Base-by-base conservation (phyloP, 1,140 invertebrate genomes). In the Drosophila biarmipes region DNA sequence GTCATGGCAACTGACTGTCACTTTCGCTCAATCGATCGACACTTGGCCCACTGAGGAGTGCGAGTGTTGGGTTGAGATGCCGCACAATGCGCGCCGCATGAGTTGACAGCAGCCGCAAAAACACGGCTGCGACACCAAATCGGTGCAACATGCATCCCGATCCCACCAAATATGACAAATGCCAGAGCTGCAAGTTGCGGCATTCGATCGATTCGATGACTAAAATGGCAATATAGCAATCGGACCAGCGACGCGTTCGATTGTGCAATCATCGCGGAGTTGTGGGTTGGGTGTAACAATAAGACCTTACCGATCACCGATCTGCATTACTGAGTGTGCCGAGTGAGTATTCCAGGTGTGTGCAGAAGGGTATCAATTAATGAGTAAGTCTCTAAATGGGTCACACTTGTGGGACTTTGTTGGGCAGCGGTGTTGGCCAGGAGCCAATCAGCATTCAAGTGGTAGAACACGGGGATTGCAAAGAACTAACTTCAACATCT, bases 131-230 rank as follows among this genome's bases (percentile, higher is more conserved):
- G 71, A 66, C 62, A 67, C 80, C 77, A 80, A 85, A 84, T 61
- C 56, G 51, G 69, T 77, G 81, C 59, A 86, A 48, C 82, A 86
- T 80, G 81, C 68, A 86, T 80, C 81, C 73, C 42, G 73, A 49
- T 51, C 27, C 38, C 73, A 69, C 82, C 82, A 86, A 86, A 86
- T 86, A 86, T 87, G 82, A 89, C 84, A 87, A 86, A 86, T 87
- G 82, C 78, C 82, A 82, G 66, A 68, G 66, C 62, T 69, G 12
- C 34, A 66, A 68, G 75, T 82, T 86, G 82, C 82, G 66, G 75
- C 80, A 90, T 71, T 89, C 78, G 40, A 49, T 43, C 59, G 46
- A 85, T 69, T 10, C 66, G 59, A 80, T 69, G 54, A 84, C 79
- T 73, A 64, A 87, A 79, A 89, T 79, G 79, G 82, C 84, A 59